Conservation (phyloP, 2,797 vertebrate genomes). For the Siniperca obscura region DNA sequence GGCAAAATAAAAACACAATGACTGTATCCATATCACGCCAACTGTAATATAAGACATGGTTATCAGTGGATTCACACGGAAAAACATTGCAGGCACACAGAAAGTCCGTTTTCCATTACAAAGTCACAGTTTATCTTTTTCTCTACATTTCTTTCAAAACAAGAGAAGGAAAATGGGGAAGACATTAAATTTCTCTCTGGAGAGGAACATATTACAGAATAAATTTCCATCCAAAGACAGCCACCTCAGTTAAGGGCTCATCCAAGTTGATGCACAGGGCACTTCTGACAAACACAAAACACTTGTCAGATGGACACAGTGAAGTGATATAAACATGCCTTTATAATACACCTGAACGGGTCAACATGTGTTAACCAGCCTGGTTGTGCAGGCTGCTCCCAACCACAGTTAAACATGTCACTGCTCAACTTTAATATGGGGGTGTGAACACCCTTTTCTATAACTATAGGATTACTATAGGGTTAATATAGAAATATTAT, state of each 20-base stretch:
- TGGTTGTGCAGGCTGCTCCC: slow-evolving; percentile 4
- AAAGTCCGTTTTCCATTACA: slow-evolving; percentile 69
- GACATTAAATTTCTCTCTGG: slow-evolving; percentile 60
- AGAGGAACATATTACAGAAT: slow-evolving; percentile 66
- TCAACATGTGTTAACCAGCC: slow-evolving; percentile 16
- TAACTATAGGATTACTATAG: neutral
- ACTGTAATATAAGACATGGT: slow-evolving; percentile 42
- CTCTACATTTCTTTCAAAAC: slow-evolving; percentile 64
- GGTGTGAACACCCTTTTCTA: neutral
- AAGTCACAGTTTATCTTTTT: slow-evolving; percentile 59
- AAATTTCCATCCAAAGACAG: slow-evolving; percentile 57
- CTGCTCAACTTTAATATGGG: neutral
- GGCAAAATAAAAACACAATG: slow-evolving; percentile 39
- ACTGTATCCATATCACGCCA: slow-evolving; percentile 6
- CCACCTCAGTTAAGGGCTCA: slow-evolving; percentile 37
- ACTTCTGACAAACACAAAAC: slow-evolving; percentile 31
- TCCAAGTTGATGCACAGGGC: slow-evolving; percentile 35
- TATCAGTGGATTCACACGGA: slow-evolving; percentile 47
- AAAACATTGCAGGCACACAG: slow-evolving; percentile 53
- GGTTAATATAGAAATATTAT: neutral
- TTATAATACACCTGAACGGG: slow-evolving; percentile 11
- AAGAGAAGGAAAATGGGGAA: slow-evolving; percentile 54
- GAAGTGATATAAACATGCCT: slow-evolving; percentile 5
- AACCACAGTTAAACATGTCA: slow-evolving; percentile 13
- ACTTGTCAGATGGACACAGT: slow-evolving; percentile 18